Percentiles rank a stretch among this genome's conserved stretches.
Conservation (phyloP, 1,140 invertebrate species). For the Drosophila baimaii region DNA sequence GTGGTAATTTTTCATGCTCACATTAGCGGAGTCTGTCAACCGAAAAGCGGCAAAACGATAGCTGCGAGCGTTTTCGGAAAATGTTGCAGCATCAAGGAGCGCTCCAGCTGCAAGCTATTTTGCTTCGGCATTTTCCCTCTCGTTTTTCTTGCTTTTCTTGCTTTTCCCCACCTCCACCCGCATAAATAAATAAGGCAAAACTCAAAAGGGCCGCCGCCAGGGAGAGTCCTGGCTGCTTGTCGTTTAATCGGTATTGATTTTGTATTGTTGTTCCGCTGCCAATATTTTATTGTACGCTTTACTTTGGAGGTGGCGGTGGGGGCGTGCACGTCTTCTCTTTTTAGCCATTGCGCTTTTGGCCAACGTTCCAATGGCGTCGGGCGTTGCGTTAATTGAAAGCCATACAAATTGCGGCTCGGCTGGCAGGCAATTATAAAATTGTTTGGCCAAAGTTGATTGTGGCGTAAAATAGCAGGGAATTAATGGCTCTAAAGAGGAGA, state of each 20-base stretch:
- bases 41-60: constrained; percentile 21
- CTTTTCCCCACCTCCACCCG: neutral
- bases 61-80: constrained; percentile 12
- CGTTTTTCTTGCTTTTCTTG: neutral
- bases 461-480: constrained; percentile 58
- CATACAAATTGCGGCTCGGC: constrained; percentile 75
- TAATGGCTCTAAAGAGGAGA: constrained; percentile 13
- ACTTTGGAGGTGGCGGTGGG: too few species aligned
- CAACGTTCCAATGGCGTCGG: constrained; percentile 8
- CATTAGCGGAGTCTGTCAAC: constrained; percentile 54
- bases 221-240: constrained; percentile 26
- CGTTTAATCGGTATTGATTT: constrained; percentile 64
- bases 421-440: constrained; percentile 77
- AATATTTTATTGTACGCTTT: constrained; percentile 75
- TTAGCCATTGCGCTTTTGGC: constrained; percentile 32
- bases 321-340: constrained; percentile 43
- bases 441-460: constrained; percentile 69
- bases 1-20: constrained; percentile 67
- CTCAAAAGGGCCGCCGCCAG: constrained; percentile 6
- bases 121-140: constrained; percentile 6
- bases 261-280: constrained; percentile 50
- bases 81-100: constrained; percentile 51
- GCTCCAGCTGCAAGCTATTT: constrained; percentile 27
- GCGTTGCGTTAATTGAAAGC: constrained; percentile 76
- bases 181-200: constrained; percentile 52